phyloP scores from a whole-genome alignment of 1,140 invertebrate species.

The Drosophila lini region DNA sequence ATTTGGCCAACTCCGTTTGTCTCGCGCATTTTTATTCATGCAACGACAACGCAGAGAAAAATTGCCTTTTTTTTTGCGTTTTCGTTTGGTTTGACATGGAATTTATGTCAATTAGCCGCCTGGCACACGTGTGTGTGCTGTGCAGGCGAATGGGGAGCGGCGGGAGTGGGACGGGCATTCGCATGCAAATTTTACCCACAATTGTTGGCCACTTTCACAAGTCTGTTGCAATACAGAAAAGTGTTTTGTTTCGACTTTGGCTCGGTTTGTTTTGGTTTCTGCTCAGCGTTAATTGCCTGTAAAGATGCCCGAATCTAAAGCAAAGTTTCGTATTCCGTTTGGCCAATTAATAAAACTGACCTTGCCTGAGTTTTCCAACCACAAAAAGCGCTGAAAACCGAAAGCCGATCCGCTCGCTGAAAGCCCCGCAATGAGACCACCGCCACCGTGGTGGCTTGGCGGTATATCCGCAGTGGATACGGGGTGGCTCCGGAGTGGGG shows the following conservation, averaged over 20 bases:
- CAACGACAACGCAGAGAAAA: slow-evolving; percentile 43
- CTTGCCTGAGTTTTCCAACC: slow-evolving; percentile 70
- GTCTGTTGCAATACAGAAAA: slow-evolving; percentile 77
- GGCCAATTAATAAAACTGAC: slow-evolving; percentile 80
- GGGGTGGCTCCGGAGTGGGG: slow-evolving; percentile 22
- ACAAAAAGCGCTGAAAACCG: slow-evolving; percentile 41
- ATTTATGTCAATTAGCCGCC: slow-evolving; percentile 75
- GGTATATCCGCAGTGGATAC: slow-evolving; percentile 5
- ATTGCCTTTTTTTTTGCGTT: slow-evolving; percentile 32
- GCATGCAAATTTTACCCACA: slow-evolving; percentile 72
- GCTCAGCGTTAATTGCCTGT: slow-evolving; percentile 75
- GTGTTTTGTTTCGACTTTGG: slow-evolving; percentile 55
- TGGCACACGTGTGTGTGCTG: slow-evolving; percentile 54
- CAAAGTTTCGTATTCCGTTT: slow-evolving; percentile 41
- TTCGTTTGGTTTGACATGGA: slow-evolving; percentile 70
- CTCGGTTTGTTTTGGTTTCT: slow-evolving; percentile 42
- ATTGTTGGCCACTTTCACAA: slow-evolving; percentile 74
- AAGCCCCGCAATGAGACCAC: slow-evolving; percentile 47
- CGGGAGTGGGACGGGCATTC: slow-evolving; percentile 28
- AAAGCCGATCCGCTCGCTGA: slow-evolving; percentile 58
- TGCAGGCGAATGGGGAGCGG: slow-evolving; percentile 15
- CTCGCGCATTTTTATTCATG: slow-evolving; percentile 67
- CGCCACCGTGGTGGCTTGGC: slow-evolving; percentile 25
- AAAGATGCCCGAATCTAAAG: slow-evolving; percentile 70
- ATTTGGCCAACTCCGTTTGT: slow-evolving; percentile 65